phyloP scores from a whole-genome alignment of 2,113 vertebrate species.

The Oreochromis tanganicae region DNA sequence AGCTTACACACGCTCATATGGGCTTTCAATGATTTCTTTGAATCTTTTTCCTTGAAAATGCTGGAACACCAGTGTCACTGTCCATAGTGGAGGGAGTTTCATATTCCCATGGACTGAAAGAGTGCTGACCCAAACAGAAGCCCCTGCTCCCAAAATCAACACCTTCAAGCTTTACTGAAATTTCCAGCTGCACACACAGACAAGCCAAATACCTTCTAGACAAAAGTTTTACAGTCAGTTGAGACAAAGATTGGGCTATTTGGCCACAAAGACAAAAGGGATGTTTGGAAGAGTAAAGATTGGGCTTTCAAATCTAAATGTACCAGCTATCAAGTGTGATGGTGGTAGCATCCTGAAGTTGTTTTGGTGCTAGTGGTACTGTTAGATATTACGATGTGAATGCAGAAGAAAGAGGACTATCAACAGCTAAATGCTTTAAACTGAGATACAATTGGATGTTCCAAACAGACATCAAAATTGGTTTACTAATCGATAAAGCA shows the following conservation, averaged over 20 bases:
- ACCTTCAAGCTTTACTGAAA: background rate
- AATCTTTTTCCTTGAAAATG: background rate
- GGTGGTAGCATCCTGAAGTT: background rate
- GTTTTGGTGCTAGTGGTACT: background rate
- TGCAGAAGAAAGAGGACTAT: background rate
- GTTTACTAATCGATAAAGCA: background rate
- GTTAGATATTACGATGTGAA: background rate
- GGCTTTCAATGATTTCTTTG: background rate
- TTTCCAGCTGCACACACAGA: background rate
- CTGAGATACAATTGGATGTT: background rate
- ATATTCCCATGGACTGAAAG: background rate
- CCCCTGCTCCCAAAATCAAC: background rate
- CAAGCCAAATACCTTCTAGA: background rate
- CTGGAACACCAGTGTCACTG: background rate
- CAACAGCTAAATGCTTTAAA: background rate
- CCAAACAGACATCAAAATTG: background rate
- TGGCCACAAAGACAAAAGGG: background rate
- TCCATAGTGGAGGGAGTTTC: background rate
- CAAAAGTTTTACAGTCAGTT: background rate
- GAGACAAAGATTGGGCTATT: background rate
- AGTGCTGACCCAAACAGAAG: background rate
- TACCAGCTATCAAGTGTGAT: background rate
- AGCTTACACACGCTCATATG: background rate
- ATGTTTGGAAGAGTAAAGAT: background rate
- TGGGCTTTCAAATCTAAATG: background rate